A percentile compares a stretch with the other conserved stretches of the same genome.
Evolutionary conservation across 2,113 vertebrate genomes (phyloP).

Genomic region (Rhinolophus sinicus): DNA sequence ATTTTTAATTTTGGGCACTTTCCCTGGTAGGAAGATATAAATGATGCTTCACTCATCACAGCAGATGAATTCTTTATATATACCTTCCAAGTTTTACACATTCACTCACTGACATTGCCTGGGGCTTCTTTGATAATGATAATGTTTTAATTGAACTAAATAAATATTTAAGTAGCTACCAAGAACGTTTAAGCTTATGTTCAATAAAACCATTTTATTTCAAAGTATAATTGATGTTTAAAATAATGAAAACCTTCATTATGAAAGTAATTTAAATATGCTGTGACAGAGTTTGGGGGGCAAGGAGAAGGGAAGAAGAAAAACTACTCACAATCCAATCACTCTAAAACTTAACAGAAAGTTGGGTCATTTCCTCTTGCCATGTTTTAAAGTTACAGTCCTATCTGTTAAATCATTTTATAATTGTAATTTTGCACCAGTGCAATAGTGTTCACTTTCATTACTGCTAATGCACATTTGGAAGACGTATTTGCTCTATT

Average conservation of each 20-base stretch:
- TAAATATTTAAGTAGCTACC: constrained; percentile 19
- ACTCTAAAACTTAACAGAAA: neutral
- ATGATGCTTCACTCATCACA: no score
- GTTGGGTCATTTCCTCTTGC: neutral
- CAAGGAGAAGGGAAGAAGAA: neutral
- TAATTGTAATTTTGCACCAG: neutral
- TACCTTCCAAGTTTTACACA: neutral
- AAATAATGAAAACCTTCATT: constrained; percentile 12
- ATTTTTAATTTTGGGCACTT: neutral
- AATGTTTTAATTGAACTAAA: constrained; percentile 45
- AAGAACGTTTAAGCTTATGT: constrained; percentile 24
- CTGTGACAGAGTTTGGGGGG: neutral
- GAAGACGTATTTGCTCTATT: neutral
- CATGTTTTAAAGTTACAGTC: neutral
- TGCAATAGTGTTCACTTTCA: neutral
- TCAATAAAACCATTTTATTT: constrained; percentile 14
- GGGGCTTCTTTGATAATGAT: neutral
- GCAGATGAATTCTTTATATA: fast-evolving
- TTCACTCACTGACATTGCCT: neutral
- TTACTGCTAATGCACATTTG: neutral
- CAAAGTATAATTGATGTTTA: constrained; percentile 7
- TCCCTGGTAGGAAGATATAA: neutral
- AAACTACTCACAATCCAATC: neutral
- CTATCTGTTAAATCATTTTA: neutral
- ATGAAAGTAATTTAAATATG: neutral